Evolutionary conservation across 2,797 vertebrate genomes (phyloP), one percentile per base, ranked within the genome.

Genomic region (Paguma larvata): DNA sequence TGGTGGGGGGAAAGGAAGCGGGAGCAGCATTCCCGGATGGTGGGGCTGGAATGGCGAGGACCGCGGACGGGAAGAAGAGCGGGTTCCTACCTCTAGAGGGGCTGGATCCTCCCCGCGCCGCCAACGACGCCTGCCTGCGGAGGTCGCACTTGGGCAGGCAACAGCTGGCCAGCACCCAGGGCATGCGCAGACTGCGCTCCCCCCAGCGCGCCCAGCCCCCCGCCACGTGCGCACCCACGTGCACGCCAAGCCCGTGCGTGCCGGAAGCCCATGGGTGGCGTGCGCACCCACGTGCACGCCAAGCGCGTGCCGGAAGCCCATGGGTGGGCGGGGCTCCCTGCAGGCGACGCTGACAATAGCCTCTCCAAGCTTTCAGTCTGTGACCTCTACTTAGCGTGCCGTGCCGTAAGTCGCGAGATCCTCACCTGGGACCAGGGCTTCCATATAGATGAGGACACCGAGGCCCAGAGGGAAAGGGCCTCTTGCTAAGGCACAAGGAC

Each of bases 321-420:
- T 15, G 3, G 0, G 63, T 59, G 19, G 51, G n/a, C 27, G 10
- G 51, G 27, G 21, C 46, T 21, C 23, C 56, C 67, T 4, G 46
- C 4, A 0, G 16, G 38, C 44, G 3, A 6, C 34, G 34, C 18
- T 5, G 18, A 18, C 53, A 56, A 21, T 51, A 5, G 1, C 6
- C 6, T 53, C 23, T 21, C 48, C 0, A 18, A 25, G 53, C 15
- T 63, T 0, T n/a, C 0, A 9, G 2, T 25, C 25, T 3, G 38
- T 10, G n/a, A 4, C 2, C 0, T 0, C 11, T 0, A 25, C 48
- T 16, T 63, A 13, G 11, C n/a, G 1, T 5, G 10, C 7, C n/a
- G 1, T 5, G 10, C 7, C 2, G 12, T 3, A 63, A 18, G 13
- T 70, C 8, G 19, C 25, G 38, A 23, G 70, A 27, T 14, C 48